Conservation (phyloP, 2,797 vertebrate genomes). For the Arnoldichthys spilopterus region DNA sequence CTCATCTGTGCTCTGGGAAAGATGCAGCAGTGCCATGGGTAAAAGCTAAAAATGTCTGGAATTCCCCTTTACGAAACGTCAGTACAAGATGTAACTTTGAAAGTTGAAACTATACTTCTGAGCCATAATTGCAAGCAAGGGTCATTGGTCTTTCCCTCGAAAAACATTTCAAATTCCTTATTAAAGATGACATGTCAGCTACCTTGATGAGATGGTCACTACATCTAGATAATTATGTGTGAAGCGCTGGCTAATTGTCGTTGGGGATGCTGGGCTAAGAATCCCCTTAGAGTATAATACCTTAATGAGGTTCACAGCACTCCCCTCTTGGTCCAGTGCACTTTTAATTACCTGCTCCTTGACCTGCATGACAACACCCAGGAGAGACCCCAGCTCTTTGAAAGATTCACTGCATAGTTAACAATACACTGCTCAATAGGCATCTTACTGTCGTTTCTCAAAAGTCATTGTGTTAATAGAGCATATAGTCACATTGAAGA, state of each 20-base stretch:
- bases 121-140: not conserved
- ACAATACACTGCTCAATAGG: not conserved
- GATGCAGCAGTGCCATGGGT: not conserved
- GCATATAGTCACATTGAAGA: slow-evolving; percentile 1
- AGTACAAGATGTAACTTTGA: not conserved
- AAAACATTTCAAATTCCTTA: slow-evolving; percentile 27
- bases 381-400: slow-evolving; percentile 17
- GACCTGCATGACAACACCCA: slow-evolving; percentile 52
- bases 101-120: not conserved
- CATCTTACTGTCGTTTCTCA: not conserved
- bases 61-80: not conserved
- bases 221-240: slow-evolving; percentile 44
- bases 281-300: slow-evolving; percentile 55
- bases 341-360: slow-evolving; percentile 74
- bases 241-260: slow-evolving; percentile 51
- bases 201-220: slow-evolving; percentile 35
- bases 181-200: slow-evolving; percentile 43
- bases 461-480: not conserved
- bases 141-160: not conserved
- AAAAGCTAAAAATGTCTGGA: not conserved
- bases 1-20: not conserved
- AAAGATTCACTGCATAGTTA: slow-evolving; percentile 16
- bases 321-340: slow-evolving; percentile 65
- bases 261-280: slow-evolving; percentile 39
- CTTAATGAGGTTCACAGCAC: slow-evolving; percentile 69